phyloP scores from a whole-genome alignment of 2,888 invertebrate genomes.

The Eristalis tenax region DNA sequence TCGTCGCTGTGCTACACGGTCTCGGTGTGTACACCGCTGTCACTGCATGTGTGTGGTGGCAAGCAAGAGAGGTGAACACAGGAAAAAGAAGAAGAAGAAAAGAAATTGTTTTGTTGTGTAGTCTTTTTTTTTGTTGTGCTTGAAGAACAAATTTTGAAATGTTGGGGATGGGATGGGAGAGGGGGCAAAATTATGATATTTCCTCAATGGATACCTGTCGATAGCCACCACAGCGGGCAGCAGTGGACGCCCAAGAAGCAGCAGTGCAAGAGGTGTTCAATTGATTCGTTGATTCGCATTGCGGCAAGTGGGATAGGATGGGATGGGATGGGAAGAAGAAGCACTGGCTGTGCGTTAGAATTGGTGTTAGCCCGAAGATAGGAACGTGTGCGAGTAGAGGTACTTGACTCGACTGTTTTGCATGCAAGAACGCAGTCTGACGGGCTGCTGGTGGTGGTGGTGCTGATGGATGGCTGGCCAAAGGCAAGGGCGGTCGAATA shows the following conservation, averaged over 20 bases:
- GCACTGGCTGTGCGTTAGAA: slow-evolving; percentile 12
- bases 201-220: slow-evolving; percentile 22
- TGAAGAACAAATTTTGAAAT: slow-evolving; percentile 55
- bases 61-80: slow-evolving; percentile 25
- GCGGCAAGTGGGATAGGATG: neutral
- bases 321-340: neutral
- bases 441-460: slow-evolving; percentile 12
- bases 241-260: neutral
- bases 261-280: slow-evolving; percentile 22
- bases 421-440: slow-evolving; percentile 25
- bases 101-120: slow-evolving; percentile 40
- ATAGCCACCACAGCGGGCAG: neutral
- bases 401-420: slow-evolving; percentile 42
- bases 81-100: slow-evolving; percentile 40
- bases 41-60: slow-evolving; percentile 48
- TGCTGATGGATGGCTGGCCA: slow-evolving; percentile 10
- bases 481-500: slow-evolving; percentile 54
- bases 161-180: neutral
- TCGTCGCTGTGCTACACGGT: neutral
- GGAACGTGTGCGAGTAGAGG: slow-evolving; percentile 34
- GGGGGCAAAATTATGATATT: slow-evolving; percentile 5
- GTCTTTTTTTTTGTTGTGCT: slow-evolving; percentile 34
- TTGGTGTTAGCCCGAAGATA: slow-evolving; percentile 17
- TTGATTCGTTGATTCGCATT: slow-evolving; percentile 44
- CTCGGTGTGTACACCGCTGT: slow-evolving; percentile 18